phyloP scores from a whole-genome alignment of 2,888 invertebrate species.

The Ischnura elegans region DNA sequence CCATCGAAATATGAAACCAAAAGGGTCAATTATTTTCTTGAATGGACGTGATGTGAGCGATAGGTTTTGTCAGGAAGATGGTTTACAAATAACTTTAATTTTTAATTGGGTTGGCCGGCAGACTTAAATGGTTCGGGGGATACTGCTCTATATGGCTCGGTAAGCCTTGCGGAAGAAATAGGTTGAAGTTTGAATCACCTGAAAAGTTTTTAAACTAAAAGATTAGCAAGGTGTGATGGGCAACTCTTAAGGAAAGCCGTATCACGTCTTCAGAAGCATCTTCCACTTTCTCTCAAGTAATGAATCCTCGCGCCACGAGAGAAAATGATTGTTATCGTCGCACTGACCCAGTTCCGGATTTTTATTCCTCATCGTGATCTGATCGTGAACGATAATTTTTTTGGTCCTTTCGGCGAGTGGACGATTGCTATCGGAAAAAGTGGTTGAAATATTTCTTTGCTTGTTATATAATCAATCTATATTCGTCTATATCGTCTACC shows the following conservation, averaged over 20 bases:
- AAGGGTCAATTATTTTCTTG: too few species aligned
- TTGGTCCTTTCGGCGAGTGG: neutral
- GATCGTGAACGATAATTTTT: neutral
- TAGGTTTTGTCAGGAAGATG: too few species aligned
- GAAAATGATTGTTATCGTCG: constrained; percentile 39
- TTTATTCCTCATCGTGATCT: neutral
- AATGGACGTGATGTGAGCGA: too few species aligned
- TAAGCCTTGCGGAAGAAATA: neutral
- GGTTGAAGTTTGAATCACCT: neutral
- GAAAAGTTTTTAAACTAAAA: neutral
- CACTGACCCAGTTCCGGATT: constrained; percentile 47
- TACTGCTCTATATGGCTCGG: too few species aligned
- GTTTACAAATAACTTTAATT: too few species aligned
- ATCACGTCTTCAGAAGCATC: neutral
- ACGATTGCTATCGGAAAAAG: neutral
- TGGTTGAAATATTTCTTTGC: too few species aligned
- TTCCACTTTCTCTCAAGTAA: constrained; percentile 56
- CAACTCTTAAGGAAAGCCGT: constrained; percentile 24
- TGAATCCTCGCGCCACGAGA: neutral
- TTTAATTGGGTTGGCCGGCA: too few species aligned
- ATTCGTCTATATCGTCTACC: too few species aligned
- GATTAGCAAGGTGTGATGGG: too few species aligned
- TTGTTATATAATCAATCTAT: too few species aligned
- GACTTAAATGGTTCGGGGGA: too few species aligned
- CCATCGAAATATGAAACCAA: too few species aligned